phyloP scores from a whole-genome alignment of 2,888 invertebrate genomes.

The Drosophila suboccidentalis region DNA sequence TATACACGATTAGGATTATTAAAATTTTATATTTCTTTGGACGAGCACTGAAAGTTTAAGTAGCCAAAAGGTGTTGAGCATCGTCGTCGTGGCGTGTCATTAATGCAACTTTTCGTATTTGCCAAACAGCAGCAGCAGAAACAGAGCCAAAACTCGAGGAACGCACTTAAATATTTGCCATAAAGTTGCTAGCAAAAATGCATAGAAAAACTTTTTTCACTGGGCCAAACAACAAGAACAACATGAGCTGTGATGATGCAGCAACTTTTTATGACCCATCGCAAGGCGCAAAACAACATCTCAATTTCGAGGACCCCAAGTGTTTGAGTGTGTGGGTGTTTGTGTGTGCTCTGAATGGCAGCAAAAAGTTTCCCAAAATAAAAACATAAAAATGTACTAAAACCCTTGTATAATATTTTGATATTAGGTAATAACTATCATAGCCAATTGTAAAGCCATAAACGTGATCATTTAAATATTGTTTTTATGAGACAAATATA shows the following conservation, averaged over 20 bases:
- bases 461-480: slow-evolving; percentile 10
- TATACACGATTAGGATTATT: slow-evolving; percentile 50
- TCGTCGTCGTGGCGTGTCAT: slow-evolving; percentile 48
- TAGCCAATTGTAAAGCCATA: slow-evolving; percentile 25
- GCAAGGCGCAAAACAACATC: slow-evolving; percentile 56
- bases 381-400: slow-evolving; percentile 32
- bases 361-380: slow-evolving; percentile 32
- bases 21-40: slow-evolving; percentile 46
- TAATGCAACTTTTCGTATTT: slow-evolving; percentile 56
- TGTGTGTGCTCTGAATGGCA: slow-evolving; percentile 15
- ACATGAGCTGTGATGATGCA: slow-evolving; percentile 62
- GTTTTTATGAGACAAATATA: slow-evolving; percentile 2
- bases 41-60: slow-evolving; percentile 39
- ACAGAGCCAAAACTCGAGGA: slow-evolving; percentile 29
- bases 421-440: slow-evolving; percentile 31
- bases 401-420: slow-evolving; percentile 28
- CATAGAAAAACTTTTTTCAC: slow-evolving; percentile 65
- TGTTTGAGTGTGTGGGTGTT: slow-evolving; percentile 1
- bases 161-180: slow-evolving; percentile 69
- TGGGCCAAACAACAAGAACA: slow-evolving; percentile 33
- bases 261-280: slow-evolving; percentile 65
- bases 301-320: slow-evolving; percentile 48
- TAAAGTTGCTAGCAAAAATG: slow-evolving; percentile 55
- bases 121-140: slow-evolving; percentile 19
- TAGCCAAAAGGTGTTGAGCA: slow-evolving; percentile 58